Evolutionary conservation across 1,140 invertebrate species (phyloP).

Genomic region (Maniola jurtina): DNA sequence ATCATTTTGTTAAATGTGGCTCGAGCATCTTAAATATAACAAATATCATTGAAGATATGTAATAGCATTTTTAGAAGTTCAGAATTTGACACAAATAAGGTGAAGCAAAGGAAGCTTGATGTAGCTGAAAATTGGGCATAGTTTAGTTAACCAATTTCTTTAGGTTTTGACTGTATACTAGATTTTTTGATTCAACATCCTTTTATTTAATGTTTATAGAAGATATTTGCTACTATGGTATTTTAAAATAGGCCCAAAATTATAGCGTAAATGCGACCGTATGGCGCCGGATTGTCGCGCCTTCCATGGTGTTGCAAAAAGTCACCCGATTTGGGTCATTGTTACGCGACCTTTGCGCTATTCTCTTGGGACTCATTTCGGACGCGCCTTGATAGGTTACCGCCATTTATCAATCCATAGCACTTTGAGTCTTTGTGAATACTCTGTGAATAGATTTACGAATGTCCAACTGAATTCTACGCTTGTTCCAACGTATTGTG

Average conservation of each 20-base stretch:
- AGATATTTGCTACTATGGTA: no score
- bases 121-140: no score
- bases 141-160: no score
- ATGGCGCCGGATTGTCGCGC: constrained; percentile 48
- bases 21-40: no score
- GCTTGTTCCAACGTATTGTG: background rate
- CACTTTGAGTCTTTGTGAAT: constrained; percentile 7
- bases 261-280: constrained; percentile 15
- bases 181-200: background rate
- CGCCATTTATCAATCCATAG: constrained; percentile 29
- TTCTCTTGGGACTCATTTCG: constrained; percentile 42
- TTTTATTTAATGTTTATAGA: background rate
- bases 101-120: no score
- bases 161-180: no score
- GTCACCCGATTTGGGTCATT: constrained; percentile 52
- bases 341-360: constrained; percentile 55
- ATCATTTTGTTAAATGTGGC: no score
- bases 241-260: background rate
- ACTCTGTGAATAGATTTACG: constrained; percentile 4
- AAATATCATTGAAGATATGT: no score
- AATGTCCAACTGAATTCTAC: background rate
- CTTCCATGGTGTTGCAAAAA: constrained; percentile 50
- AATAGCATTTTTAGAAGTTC: no score
- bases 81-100: no score
- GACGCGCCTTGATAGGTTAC: constrained; percentile 27